Conservation (phyloP, 2,113 vertebrate genomes). For the Grammomys dolichurus region DNA sequence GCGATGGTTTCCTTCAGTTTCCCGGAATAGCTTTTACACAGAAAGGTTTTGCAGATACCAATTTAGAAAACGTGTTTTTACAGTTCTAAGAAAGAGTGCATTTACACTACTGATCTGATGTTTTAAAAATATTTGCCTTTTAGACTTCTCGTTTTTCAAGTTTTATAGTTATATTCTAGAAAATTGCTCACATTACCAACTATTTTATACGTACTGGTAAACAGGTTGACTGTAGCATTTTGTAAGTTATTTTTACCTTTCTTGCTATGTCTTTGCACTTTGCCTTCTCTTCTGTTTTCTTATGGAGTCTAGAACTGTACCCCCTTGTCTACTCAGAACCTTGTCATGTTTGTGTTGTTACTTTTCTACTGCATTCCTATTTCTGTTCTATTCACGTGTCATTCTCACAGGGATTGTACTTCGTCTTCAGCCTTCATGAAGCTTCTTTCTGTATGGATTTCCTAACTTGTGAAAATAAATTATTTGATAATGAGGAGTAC, state of each 20-base stretch:
- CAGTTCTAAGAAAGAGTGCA: not conserved
- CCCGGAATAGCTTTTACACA: constrained; percentile 6
- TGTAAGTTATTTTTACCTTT: constrained; percentile 27
- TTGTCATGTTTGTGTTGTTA: not conserved
- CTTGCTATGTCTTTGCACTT: not conserved
- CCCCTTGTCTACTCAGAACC: not conserved
- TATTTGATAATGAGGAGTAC: not conserved
- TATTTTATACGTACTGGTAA: constrained; percentile 18
- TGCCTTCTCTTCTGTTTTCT: not conserved
- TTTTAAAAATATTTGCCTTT: constrained; percentile 32
- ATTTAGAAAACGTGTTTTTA: not conserved
- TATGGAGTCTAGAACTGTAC: not conserved
- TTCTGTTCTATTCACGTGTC: not conserved
- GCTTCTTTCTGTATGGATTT: constrained; percentile 7
- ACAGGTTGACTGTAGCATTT: not conserved
- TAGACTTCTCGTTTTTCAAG: not conserved
- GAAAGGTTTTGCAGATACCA: not conserved
- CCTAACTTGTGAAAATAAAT: constrained; percentile 38
- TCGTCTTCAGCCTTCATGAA: not conserved
- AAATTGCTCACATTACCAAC: not conserved
- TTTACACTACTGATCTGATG: constrained; percentile 14
- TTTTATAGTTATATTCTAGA: not conserved
- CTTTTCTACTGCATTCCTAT: not conserved
- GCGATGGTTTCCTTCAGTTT: not conserved
- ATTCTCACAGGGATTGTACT: not conserved